Percentiles rank a stretch among this genome's conserved stretches.
phyloP scores from a whole-genome alignment of 2,113 vertebrate species.

The Paracanthobrama guichenoti region DNA sequence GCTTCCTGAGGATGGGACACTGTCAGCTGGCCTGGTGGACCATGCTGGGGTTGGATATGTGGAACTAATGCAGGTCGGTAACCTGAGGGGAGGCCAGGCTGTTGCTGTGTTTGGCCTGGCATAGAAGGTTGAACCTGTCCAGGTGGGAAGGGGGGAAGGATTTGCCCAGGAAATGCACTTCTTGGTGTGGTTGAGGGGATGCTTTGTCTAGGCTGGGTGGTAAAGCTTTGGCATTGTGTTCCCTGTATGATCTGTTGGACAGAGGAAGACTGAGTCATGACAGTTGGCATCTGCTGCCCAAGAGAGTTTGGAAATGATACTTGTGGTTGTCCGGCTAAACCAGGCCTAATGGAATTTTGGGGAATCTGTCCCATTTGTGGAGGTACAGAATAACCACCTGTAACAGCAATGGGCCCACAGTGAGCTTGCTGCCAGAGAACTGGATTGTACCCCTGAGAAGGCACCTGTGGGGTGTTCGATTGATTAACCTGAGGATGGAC shows the following conservation, averaged over 20 bases:
- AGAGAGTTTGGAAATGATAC: conserved; percentile 40
- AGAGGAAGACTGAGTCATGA: conserved; percentile 31
- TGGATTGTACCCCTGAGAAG: conserved; percentile 37
- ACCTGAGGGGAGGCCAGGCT: background rate
- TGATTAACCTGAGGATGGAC: conserved; percentile 21
- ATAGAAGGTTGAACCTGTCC: conserved; percentile 29
- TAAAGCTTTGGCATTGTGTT: conserved; percentile 36
- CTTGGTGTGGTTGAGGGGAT: conserved; percentile 8
- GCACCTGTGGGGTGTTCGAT: conserved; percentile 24
- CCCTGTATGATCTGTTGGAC: conserved; percentile 48
- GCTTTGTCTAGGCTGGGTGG: conserved; percentile 16
- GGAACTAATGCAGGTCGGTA: conserved; percentile 3
- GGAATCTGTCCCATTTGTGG: conserved; percentile 36
- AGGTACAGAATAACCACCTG: conserved; percentile 27
- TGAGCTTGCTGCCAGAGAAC: conserved; percentile 38
- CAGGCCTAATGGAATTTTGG: conserved; percentile 30
- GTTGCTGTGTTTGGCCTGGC: background rate
- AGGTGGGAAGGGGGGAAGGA: background rate
- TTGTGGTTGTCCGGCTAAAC: conserved; percentile 25
- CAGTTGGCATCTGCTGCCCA: conserved; percentile 34
- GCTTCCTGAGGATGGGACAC: background rate
- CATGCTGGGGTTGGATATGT: conserved; percentile 30
- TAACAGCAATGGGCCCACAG: conserved; percentile 1
- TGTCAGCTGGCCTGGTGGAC: conserved; percentile 34
- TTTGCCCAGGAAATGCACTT: conserved; percentile 29